Percentiles rank a stretch among this genome's conserved stretches.
These are phyloP conservation scores for Phoenoteleia sp. DNA, from an alignment of 2,888 invertebrate genomes.

Conservation along the genomic window DNA sequence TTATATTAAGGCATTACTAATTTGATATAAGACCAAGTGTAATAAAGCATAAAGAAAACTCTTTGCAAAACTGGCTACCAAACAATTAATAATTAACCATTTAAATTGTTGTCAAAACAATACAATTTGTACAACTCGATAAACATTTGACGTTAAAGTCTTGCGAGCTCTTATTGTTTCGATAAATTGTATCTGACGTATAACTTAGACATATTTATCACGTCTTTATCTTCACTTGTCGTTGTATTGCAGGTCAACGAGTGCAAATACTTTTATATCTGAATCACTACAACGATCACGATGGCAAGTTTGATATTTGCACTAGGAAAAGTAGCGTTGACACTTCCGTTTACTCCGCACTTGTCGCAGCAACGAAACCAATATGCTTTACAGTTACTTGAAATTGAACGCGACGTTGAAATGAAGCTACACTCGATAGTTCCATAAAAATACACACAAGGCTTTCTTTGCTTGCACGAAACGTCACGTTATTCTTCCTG, in stretches of 20 bases:
- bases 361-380: conserved; percentile 52
- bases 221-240: conserved; percentile 45
- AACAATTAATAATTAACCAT: not conserved
- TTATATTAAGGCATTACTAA: too few relatives aligned
- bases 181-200: conserved; percentile 36
- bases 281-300: conserved; percentile 35
- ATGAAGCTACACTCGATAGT: conserved; percentile 52
- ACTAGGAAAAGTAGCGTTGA: conserved; percentile 52
- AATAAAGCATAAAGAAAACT: too few relatives aligned
- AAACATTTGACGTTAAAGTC: conserved; percentile 5
- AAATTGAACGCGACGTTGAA: conserved; percentile 64
- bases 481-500: conserved; percentile 64
- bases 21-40: too few relatives aligned
- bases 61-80: not conserved
- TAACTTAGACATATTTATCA: conserved; percentile 42
- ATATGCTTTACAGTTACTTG: conserved; percentile 61
- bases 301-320: conserved; percentile 51
- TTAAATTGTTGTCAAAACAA: not conserved
- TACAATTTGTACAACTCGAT: conserved; percentile 11
- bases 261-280: conserved; percentile 45
- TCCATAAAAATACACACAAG: conserved; percentile 60
- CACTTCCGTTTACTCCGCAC: conserved; percentile 42
- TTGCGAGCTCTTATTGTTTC: conserved; percentile 13
- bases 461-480: conserved; percentile 35
- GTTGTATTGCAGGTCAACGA: conserved; percentile 38